Conservation (phyloP, 2,113 vertebrate species). For the Platichthys stellatus region DNA sequence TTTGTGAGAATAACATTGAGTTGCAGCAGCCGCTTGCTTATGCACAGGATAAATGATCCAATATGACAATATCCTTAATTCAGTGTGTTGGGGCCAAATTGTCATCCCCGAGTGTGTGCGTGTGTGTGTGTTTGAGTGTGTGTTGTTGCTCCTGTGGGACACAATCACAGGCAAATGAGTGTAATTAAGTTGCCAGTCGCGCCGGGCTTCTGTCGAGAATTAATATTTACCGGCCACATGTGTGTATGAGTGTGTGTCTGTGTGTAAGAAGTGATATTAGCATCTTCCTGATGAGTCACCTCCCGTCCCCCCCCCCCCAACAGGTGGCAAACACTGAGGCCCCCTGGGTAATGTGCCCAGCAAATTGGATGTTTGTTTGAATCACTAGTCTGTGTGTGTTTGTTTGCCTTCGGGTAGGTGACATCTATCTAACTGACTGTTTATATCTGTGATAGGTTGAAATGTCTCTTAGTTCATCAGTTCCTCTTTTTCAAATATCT, state of each 20-base stretch:
- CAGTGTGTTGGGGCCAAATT: too few relatives aligned
- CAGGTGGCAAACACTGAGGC: conserved; percentile 66
- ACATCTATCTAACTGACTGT: background rate
- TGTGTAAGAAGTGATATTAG: conserved; percentile 61
- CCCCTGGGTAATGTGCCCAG: conserved; percentile 76
- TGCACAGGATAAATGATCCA: too few relatives aligned
- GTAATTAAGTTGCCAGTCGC: conserved; percentile 82
- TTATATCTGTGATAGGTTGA: too few relatives aligned
- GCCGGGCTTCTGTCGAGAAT: conserved; percentile 74
- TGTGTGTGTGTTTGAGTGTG: conserved; percentile 27
- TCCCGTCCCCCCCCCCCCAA: conserved; percentile 49
- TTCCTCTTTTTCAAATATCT: too few relatives aligned
- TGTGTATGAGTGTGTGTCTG: conserved; percentile 3
- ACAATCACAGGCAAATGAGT: conserved; percentile 80
- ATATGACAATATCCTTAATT: too few relatives aligned
- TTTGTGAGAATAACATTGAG: too few relatives aligned
- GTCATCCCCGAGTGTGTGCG: too few relatives aligned
- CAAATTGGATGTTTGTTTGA: too few relatives aligned
- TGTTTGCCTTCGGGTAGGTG: conserved; percentile 5
- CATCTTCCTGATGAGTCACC: conserved; percentile 67
- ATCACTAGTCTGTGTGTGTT: too few relatives aligned
- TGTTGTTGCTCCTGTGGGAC: conserved; percentile 68
- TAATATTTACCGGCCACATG: conserved; percentile 72
- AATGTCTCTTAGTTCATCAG: too few relatives aligned
- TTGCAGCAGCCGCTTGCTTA: too few relatives aligned